Percentiles rank a stretch among this genome's conserved stretches.
phyloP scores from a whole-genome alignment of 2,797 vertebrate species.

The Megalops cyprinoides region DNA sequence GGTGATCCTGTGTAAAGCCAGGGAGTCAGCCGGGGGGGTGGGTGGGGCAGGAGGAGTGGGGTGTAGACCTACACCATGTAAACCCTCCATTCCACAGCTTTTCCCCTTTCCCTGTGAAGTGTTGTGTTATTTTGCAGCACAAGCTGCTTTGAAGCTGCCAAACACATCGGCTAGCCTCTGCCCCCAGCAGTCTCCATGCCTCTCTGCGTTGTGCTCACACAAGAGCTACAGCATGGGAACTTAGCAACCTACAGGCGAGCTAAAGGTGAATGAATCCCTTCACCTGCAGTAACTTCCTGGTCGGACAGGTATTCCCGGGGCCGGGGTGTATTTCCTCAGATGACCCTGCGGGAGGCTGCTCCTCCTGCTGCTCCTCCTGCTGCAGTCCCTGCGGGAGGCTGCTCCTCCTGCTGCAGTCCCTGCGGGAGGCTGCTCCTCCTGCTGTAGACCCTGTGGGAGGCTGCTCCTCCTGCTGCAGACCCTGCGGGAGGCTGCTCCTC shows the following conservation, averaged over 20 bases:
- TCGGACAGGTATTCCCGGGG: neutral
- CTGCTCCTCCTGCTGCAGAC: too few species aligned
- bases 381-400: neutral
- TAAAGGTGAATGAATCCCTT: neutral
- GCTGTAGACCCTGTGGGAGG: neutral
- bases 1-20: neutral
- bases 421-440: neutral
- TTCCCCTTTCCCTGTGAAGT: too few species aligned
- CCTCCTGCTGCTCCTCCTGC: too few species aligned
- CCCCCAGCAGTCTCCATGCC: too few species aligned
- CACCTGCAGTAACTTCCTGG: neutral
- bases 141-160: too few species aligned
- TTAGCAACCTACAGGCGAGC: neutral
- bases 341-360: neutral
- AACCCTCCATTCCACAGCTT: too few species aligned
- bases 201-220: neutral
- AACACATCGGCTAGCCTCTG: too few species aligned
- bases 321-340: neutral
- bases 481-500: neutral
- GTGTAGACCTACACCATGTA: too few species aligned
- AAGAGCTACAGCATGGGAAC: neutral
- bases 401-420: too few species aligned
- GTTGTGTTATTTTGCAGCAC: too few species aligned
- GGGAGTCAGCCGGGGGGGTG: too few species aligned
- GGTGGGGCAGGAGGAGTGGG: too few species aligned